These are phyloP conservation scores for Merops nubicus DNA, from an alignment of 2,113 vertebrate species.

Conservation along the genomic window DNA sequence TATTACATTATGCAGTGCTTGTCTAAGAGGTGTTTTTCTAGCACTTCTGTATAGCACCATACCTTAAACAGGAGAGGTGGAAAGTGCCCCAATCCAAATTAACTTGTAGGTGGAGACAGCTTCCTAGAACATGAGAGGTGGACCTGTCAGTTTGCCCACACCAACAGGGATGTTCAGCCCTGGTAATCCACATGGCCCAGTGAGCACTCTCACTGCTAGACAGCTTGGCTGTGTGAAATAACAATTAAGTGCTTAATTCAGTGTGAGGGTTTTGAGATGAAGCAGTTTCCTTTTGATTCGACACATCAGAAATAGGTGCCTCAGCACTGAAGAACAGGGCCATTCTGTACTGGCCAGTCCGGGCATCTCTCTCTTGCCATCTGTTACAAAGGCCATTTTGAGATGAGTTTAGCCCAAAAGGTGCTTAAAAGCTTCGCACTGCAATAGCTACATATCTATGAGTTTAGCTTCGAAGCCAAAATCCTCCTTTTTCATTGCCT, in stretches of 20 bases:
- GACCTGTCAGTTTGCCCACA: neutral
- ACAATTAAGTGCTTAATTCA: neutral
- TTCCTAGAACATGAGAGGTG: neutral
- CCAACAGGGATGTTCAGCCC: neutral
- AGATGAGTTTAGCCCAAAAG: constrained; percentile 5
- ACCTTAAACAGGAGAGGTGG: neutral
- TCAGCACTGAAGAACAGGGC: neutral
- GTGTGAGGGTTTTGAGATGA: neutral
- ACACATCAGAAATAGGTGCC: neutral
- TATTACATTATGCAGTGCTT: neutral
- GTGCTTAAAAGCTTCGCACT: constrained; percentile 29
- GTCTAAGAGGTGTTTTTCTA: neutral
- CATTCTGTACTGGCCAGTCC: neutral
- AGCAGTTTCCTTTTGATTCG: neutral
- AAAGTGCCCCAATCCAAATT: neutral
- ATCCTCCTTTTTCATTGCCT: constrained; percentile 47
- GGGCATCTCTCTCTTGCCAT: neutral
- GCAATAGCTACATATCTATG: constrained; percentile 11
- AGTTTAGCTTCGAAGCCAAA: constrained; percentile 49
- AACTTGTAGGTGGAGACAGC: neutral
- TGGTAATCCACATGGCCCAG: neutral
- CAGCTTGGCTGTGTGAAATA: neutral
- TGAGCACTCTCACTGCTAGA: neutral
- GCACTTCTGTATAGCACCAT: neutral
- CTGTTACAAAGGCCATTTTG: neutral